Conservation (phyloP, 2,113 vertebrate genomes). For the Halcyon malimbica region DNA sequence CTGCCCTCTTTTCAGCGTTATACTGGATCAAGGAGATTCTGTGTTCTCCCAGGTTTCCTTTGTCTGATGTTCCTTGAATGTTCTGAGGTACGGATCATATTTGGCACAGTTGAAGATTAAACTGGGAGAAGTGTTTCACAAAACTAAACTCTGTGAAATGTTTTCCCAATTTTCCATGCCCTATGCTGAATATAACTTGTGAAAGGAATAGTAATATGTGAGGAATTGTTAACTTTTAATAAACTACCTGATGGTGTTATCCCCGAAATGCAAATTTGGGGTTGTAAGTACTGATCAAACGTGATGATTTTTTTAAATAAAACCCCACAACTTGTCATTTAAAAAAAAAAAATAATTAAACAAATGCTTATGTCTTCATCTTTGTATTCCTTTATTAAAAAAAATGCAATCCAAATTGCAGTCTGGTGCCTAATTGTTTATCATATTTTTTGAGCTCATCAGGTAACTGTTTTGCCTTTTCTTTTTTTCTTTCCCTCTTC, state of each 20-base stretch:
- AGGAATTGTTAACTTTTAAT: background rate
- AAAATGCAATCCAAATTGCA: background rate
- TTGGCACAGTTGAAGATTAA: background rate
- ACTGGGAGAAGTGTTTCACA: background rate
- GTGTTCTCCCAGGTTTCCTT: background rate
- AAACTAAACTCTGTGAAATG: background rate
- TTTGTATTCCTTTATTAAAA: background rate
- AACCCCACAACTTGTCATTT: background rate
- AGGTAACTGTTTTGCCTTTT: background rate
- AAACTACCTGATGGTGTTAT: background rate
- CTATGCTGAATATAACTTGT: background rate
- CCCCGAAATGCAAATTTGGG: background rate
- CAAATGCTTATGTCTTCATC: background rate
- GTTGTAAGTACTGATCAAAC: background rate
- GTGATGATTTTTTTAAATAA: background rate
- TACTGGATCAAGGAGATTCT: background rate
- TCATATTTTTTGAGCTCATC: background rate
- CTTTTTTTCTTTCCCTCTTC: background rate
- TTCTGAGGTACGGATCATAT: background rate
- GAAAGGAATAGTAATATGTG: background rate
- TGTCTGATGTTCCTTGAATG: background rate
- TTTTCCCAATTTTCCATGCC: background rate
- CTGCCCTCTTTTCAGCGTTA: background rate
- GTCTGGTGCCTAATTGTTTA: background rate
- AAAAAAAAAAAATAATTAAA: background rate